Percentiles rank a stretch among this genome's conserved stretches.
Conservation (phyloP, 2,797 vertebrate species). For the Chaunax sp. region DNA sequence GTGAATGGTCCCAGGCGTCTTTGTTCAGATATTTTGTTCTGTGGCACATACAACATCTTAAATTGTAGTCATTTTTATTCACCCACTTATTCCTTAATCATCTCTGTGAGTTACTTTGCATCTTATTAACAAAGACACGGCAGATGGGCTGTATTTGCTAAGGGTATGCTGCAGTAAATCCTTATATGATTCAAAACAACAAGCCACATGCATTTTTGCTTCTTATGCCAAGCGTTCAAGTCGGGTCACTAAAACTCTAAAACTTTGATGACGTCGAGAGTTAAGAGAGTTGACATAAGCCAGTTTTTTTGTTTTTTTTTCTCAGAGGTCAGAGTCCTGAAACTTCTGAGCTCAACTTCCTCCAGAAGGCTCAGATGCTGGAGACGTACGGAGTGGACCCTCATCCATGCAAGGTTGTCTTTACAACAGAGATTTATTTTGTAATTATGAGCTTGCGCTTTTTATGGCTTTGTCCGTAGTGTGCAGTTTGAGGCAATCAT, state of each 20-base stretch:
- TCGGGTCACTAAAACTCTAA: neutral
- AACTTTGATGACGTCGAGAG: neutral
- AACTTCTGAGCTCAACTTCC: constrained; percentile 94
- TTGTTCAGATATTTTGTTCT: neutral
- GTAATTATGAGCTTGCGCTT: neutral
- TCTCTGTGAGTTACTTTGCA: neutral
- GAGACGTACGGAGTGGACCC: constrained; percentile 98
- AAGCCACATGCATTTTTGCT: neutral
- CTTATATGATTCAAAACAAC: neutral
- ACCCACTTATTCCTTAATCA: neutral
- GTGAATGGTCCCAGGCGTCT: neutral
- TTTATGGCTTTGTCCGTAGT: neutral
- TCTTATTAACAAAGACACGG: neutral
- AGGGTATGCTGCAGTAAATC: constrained; percentile 3
- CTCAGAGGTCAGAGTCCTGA: constrained; percentile 92
- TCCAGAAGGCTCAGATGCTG: constrained; percentile 96
- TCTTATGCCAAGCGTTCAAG: neutral
- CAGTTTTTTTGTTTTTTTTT: constrained; percentile 3
- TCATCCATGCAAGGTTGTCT: constrained; percentile 95
- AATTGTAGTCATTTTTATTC: neutral
- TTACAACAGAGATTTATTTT: neutral
- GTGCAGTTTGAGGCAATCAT: no score
- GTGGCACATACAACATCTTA: neutral
- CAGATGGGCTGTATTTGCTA: constrained; percentile 7
- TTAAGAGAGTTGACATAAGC: neutral